phyloP scores from a whole-genome alignment of 2,113 vertebrate genomes.

The Calidris pygmaea region DNA sequence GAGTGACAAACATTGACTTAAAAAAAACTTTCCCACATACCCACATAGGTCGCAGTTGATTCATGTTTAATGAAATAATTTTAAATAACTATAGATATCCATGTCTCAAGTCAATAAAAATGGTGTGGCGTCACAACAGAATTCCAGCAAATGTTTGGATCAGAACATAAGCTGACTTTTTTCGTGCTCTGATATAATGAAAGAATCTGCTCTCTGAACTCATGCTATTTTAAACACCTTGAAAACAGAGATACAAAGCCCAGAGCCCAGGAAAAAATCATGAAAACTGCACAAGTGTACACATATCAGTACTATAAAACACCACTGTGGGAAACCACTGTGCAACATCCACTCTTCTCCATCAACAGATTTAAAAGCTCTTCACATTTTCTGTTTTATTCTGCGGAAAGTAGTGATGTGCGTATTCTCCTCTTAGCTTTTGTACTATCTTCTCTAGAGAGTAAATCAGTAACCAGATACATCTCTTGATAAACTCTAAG shows the following conservation, averaged over 20 bases:
- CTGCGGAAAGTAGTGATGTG: neutral
- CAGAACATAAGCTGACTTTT: neutral
- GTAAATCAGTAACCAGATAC: neutral
- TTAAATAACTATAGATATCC: neutral
- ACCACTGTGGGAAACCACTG: neutral
- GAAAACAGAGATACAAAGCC: neutral
- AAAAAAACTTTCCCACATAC: neutral
- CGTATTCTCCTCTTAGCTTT: neutral
- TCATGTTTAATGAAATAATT: neutral
- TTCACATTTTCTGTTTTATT: neutral
- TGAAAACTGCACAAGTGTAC: neutral
- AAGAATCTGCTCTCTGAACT: neutral
- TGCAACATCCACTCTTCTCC: accelerated
- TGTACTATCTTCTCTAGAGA: neutral
- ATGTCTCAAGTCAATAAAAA: neutral
- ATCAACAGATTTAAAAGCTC: neutral
- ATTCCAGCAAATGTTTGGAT: neutral
- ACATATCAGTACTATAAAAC: neutral
- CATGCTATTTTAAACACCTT: neutral
- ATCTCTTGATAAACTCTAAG: neutral
- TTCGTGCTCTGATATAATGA: neutral
- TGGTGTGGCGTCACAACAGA: neutral
- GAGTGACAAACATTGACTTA: neutral
- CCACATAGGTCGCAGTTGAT: neutral
- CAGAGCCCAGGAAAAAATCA: neutral